Evolutionary conservation across 2,797 vertebrate genomes (phyloP), one percentile per base, ranked within the genome.

Genomic region (Notolepis coatsorum): DNA sequence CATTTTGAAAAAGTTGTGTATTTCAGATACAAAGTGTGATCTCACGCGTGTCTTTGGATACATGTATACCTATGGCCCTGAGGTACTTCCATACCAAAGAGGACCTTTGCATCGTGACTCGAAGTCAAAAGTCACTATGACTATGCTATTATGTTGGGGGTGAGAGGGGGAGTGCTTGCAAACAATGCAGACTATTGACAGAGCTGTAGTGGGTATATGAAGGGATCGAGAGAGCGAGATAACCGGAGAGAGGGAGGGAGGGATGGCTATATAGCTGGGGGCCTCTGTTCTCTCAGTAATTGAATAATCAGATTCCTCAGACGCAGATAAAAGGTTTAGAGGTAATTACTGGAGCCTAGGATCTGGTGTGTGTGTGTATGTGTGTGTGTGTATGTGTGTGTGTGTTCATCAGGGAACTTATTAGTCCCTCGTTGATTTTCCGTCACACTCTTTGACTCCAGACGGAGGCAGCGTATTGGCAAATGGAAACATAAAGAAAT

Each of bases 261-360:
- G 8, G 49, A 67, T n/a, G 71, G 61, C 1, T 4, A 39, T 4
- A 39, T 66, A 65, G 61, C 73, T 81, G 62, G 58, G 71, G 57
- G 68, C 59, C 71, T 82, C 62, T 25, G 54, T 68, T 77, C 20
- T 43, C 61, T 53, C 61, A 50, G 61, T 87, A 84, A 90, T 85
- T 87, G 79, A 89, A 89, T 88, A 88, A 88, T 81, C 79, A 77
- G 71, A 87, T 88, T 86, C 84, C 77, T 86, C 42, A 76, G 82
- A 87, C 81, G 75, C 65, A 91, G 82, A 90, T 89, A 88, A 89
- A 86, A 85, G 87, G 76, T 87, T 90, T 79, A 71, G 81, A 78
- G 61, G 83, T 86, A 89, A 89, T 91, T 88, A 85, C 76, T 72
- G 66, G 58, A 66, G 67, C 73, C 73, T 68, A 68, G 74, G 69